Evolutionary conservation across 92 coral and sea anemone species (phyloP), one percentile per base, ranked within the genome.

Genomic region (Hydrozoanthus gracilis): DNA sequence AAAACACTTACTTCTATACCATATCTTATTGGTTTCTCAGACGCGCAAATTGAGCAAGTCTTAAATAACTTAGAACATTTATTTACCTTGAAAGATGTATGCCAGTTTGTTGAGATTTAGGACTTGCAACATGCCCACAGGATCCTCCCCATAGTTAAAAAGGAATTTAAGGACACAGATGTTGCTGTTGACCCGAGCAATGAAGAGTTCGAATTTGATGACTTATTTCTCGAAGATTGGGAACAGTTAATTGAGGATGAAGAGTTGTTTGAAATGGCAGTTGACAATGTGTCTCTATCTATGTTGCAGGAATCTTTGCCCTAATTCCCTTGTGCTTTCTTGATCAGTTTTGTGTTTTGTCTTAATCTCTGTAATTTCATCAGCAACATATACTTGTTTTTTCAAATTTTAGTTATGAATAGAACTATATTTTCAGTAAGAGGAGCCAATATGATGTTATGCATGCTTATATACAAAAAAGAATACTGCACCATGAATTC

Each of bases 41-140:
- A 87, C 16, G 74, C 48, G 14, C 90, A 90, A 47, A 90, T 90
- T 46, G 60, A 60, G 51, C 85, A 90, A 74, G 93, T 86, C 52
- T 51, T 90, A 18, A 51, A 86, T 70, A 89, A 84, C 74, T 45
- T 89, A 82, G 78, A 84, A 50, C 83, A 89, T 56, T 14, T 90
- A 70, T 86, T 86, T 86, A 12, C 86, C 46, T 27, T 80, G 54
- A 14, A 66, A 60, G 90, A 90, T 70, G 70, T 87, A 75, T 87
- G 79, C 88, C 87, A 77, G 17, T 6, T 79, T 69, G 88, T 82
- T 39, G 90, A 90, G 77, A 82, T 90, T 50, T 90, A 90, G 92
- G 90, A 90, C 77, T 78, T 67, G 72, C 79, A 77, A 82, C 90
- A 90, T 86, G 87, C 90, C 51, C 77, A 90, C 78, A 82, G 86